phyloP scores from a whole-genome alignment of 2,797 vertebrate species.

The Ara ararauna region DNA sequence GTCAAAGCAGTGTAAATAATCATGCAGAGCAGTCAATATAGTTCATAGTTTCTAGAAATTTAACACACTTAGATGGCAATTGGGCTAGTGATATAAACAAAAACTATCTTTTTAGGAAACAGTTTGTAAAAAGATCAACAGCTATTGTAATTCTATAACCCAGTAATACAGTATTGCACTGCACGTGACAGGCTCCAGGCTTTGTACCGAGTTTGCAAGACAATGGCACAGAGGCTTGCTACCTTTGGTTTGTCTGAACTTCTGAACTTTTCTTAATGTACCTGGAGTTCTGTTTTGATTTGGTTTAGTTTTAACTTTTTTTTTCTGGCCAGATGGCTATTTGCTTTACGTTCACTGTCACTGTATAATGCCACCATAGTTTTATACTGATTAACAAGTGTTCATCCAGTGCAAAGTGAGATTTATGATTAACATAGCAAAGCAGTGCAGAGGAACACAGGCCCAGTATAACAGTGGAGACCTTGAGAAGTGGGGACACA shows the following conservation, averaged over 20 bases:
- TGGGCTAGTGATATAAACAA: background rate
- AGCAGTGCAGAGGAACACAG: background rate
- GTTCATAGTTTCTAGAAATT: background rate
- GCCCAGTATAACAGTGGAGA: background rate
- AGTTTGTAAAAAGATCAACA: background rate
- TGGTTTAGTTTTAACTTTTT: background rate
- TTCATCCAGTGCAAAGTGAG: background rate
- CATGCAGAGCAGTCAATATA: background rate
- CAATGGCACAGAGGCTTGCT: background rate
- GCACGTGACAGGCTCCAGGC: background rate
- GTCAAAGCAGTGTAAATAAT: constrained; percentile 8
- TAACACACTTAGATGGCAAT: background rate
- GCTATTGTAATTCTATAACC: background rate
- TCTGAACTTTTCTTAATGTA: background rate
- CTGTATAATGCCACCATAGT: background rate
- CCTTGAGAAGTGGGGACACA: background rate
- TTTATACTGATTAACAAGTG: background rate
- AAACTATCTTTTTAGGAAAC: background rate
- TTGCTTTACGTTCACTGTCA: background rate
- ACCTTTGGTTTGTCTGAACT: background rate
- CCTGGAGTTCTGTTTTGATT: background rate
- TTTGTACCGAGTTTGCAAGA: background rate
- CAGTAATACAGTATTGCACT: background rate
- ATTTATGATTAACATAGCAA: background rate
- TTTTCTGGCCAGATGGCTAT: background rate